These are phyloP conservation scores for Rhadina sibilatrix DNA, from an alignment of 2,113 vertebrate genomes.

Conservation along the genomic window DNA sequence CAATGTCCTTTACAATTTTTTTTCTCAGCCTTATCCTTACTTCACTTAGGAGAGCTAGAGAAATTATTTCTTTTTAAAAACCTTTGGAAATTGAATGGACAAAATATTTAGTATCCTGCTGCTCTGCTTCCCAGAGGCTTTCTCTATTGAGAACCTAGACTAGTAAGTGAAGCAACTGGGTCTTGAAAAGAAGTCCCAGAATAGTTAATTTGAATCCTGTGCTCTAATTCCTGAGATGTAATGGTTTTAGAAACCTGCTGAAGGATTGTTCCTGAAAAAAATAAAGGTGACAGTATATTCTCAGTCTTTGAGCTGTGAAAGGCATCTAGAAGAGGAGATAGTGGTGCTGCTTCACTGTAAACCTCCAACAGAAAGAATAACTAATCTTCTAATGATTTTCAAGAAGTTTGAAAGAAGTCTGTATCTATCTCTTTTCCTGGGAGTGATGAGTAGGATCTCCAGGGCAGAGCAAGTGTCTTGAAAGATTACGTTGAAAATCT, in stretches of 20 bases:
- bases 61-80: neutral
- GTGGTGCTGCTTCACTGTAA: neutral
- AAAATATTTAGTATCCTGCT: neutral
- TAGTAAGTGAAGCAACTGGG: neutral
- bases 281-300: neutral
- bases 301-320: neutral
- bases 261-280: neutral
- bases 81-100: neutral
- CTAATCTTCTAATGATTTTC: neutral
- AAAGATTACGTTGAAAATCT: neutral
- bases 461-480: neutral
- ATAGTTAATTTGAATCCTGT: neutral
- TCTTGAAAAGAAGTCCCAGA: neutral
- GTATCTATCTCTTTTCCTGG: neutral
- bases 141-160: neutral
- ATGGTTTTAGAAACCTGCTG: neutral
- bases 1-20: neutral
- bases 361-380: neutral
- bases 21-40: neutral
- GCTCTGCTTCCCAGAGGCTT: neutral
- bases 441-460: neutral
- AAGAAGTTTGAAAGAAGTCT: neutral
- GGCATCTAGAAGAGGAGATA: accelerated
- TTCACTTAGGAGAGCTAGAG: neutral
- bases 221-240: neutral